Percentiles rank a stretch among this genome's conserved stretches.
Conservation (phyloP, 2,113 vertebrate species). For the Hyaena hyaena region DNA sequence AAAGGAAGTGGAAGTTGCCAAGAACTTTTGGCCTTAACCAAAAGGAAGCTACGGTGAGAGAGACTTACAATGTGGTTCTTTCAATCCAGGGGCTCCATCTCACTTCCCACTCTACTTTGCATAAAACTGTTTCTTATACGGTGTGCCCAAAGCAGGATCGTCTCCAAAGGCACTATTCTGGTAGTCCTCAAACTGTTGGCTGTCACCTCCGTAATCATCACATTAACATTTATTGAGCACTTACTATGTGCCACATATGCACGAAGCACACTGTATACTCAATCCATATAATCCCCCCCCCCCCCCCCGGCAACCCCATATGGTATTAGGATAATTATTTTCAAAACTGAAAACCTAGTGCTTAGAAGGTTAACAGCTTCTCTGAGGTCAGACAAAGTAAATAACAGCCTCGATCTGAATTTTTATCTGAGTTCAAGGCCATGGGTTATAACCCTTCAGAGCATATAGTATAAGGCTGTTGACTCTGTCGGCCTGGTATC, state of each 20-base stretch:
- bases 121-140: neutral
- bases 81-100: neutral
- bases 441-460: accelerated
- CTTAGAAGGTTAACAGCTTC: neutral
- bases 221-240: neutral
- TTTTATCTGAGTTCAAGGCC: neutral
- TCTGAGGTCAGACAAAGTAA: neutral
- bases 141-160: neutral
- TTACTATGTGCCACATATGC: neutral
- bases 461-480: accelerated
- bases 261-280: neutral
- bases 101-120: neutral
- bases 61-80: neutral
- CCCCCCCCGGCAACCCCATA: accelerated
- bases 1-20: slow-evolving; percentile 3
- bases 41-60: accelerated
- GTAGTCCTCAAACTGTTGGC: neutral
- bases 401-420: neutral
- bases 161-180: neutral
- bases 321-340: neutral
- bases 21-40: neutral
- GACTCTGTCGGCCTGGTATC: too few relatives aligned
- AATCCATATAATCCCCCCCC: neutral
- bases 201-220: too few relatives aligned
- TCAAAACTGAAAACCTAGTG: neutral